These are phyloP conservation scores for Strongylocentrotus purpuratus DNA, from an alignment of 35 echinoderm and acorn worm genomes.

Conservation along the genomic window DNA sequence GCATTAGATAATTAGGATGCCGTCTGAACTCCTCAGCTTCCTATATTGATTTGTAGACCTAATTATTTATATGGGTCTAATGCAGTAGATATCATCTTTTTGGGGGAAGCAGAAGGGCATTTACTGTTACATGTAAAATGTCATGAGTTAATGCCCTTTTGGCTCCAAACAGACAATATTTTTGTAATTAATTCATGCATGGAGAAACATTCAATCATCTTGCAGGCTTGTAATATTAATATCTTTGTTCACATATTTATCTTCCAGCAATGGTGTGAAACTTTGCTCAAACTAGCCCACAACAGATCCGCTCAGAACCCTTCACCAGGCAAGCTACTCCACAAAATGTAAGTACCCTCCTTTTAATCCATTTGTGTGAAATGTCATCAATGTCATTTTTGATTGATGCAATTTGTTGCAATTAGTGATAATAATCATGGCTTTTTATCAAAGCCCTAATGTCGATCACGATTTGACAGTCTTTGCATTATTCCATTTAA, in stretches of 20 bases:
- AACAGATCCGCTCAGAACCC: slow-evolving; percentile 53
- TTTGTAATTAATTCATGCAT: too few species aligned
- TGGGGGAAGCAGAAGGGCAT: too few species aligned
- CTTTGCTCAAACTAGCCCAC: slow-evolving; percentile 52
- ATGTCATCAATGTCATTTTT: neutral
- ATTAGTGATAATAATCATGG: neutral
- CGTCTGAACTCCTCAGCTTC: too few species aligned
- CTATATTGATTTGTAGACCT: too few species aligned
- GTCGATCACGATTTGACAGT: too few species aligned
- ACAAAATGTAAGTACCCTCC: slow-evolving; percentile 55
- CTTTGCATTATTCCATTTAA: too few species aligned
- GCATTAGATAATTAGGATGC: too few species aligned
- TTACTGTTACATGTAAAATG: too few species aligned
- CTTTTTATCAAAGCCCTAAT: neutral
- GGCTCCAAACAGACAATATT: too few species aligned
- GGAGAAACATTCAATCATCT: neutral
- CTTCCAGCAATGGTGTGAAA: slow-evolving; percentile 58
- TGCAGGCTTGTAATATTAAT: neutral
- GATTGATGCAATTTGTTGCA: slow-evolving; percentile 1
- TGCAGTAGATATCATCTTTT: too few species aligned
- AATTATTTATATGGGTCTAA: too few species aligned
- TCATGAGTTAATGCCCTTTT: too few species aligned
- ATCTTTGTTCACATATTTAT: neutral
- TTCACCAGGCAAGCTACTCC: slow-evolving; percentile 49
- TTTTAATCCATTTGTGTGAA: neutral